A percentile compares a stretch with the other conserved stretches of the same genome.
Conservation (phyloP, 2,888 invertebrate species). For the Mimachlamys varia region DNA sequence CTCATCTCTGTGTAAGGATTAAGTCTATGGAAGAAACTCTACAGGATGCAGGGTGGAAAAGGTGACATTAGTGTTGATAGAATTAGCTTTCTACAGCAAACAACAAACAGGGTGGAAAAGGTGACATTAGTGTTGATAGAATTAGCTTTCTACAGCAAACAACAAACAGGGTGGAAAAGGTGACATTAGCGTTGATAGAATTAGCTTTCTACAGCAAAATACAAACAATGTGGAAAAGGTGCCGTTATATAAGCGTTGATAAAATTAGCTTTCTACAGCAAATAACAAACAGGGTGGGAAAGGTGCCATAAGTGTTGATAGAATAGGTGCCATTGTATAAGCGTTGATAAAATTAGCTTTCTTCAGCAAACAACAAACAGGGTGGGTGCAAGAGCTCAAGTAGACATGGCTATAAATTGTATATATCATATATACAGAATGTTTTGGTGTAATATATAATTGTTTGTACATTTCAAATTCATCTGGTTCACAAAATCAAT, state of each 20-base stretch:
- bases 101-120: background rate
- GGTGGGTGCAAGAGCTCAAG: too few species aligned
- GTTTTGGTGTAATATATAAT: too few species aligned
- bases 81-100: background rate
- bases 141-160: background rate
- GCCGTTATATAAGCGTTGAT: background rate
- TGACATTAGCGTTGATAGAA: background rate
- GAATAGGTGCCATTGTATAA: background rate
- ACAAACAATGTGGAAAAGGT: background rate
- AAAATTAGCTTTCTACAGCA: background rate
- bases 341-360: background rate
- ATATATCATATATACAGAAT: too few species aligned
- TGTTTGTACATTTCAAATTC: too few species aligned
- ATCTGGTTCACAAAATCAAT: too few species aligned
- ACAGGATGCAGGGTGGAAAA: background rate
- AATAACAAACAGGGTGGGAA: background rate
- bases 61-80: background rate
- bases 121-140: background rate
- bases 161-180: background rate
- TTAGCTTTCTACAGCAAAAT: background rate
- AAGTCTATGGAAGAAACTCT: background rate
- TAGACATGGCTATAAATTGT: too few species aligned
- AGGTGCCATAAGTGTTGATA: background rate
- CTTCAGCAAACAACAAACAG: background rate
- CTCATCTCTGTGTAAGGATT: background rate